A percentile compares a stretch with the other conserved stretches of the same genome.
Evolutionary conservation across 2,888 invertebrate genomes (phyloP).

Genomic region (Caradrina clavipalpis): DNA sequence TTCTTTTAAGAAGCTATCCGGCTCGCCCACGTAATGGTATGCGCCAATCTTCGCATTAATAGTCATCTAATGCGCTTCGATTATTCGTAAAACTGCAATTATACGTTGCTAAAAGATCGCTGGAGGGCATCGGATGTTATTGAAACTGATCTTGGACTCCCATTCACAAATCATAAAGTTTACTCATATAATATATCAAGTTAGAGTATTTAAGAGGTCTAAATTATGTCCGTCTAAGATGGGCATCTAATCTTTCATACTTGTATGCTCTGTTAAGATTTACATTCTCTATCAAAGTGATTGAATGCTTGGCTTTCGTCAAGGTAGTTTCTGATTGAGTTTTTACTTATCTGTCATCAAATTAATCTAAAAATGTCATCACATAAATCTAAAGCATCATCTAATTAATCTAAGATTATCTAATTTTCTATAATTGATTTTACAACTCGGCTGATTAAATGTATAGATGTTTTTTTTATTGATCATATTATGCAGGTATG

Average conservation of each 20-base stretch:
- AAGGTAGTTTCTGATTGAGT: conserved; percentile 10
- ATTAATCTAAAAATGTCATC: conserved; percentile 11
- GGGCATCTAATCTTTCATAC: conserved; percentile 32
- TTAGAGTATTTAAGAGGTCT: conserved; percentile 36
- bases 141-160: conserved; percentile 43
- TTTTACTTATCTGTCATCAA: not conserved
- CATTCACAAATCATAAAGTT: conserved; percentile 48
- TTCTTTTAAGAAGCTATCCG: conserved; percentile 58
- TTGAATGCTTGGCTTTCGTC: conserved; percentile 5
- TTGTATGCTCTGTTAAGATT: not conserved
- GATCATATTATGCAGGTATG: too few relatives aligned
- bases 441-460: not conserved
- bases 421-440: not conserved
- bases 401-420: not conserved
- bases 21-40: conserved; percentile 57
- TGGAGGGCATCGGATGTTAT: conserved; percentile 36
- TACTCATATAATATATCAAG: conserved; percentile 41
- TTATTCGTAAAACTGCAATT: conserved; percentile 57
- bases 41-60: conserved; percentile 58
- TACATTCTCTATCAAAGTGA: conserved; percentile 15
- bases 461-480: too few relatives aligned
- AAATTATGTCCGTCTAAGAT: conserved; percentile 42
- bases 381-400: conserved; percentile 8
- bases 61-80: conserved; percentile 50
- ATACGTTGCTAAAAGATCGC: conserved; percentile 59